Percentiles rank a stretch among this genome's conserved stretches.
These are phyloP conservation scores for Anguilla japonica DNA, from an alignment of 2,113 vertebrate genomes.

Conservation along the genomic window DNA sequence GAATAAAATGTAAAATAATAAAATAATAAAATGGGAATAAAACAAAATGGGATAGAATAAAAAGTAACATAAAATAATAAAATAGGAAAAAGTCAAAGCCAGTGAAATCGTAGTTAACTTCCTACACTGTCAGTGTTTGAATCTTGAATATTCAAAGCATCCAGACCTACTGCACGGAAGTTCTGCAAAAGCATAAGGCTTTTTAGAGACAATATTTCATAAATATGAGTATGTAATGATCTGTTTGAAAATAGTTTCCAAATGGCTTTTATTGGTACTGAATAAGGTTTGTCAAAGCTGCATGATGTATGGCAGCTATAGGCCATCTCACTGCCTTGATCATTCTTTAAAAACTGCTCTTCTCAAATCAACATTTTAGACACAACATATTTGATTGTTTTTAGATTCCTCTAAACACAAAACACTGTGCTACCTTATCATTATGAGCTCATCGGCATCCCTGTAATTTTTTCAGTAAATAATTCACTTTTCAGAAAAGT, in stretches of 20 bases:
- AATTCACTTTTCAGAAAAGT: background rate
- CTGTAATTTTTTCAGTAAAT: background rate
- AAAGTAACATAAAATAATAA: too few species aligned
- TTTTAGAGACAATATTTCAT: background rate
- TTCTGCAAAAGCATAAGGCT: background rate
- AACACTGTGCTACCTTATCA: background rate
- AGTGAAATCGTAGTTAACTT: background rate
- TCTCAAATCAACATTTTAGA: background rate
- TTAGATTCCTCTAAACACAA: background rate
- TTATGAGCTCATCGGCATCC: background rate
- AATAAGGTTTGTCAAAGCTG: background rate
- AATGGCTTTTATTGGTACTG: background rate
- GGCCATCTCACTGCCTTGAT: background rate
- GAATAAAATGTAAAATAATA: too few species aligned
- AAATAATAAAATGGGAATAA: too few species aligned
- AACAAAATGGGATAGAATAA: too few species aligned
- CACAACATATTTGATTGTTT: background rate
- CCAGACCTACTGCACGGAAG: background rate
- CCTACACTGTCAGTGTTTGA: background rate
- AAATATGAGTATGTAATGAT: background rate
- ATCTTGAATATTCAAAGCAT: background rate
- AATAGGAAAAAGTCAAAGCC: too few species aligned
- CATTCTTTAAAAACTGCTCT: background rate
- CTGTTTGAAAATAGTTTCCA: background rate
- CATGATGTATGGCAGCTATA: background rate